Evolutionary conservation across 2,797 vertebrate genomes (phyloP), one percentile per base, ranked within the genome.

Genomic region (Esox masquinongy): DNA sequence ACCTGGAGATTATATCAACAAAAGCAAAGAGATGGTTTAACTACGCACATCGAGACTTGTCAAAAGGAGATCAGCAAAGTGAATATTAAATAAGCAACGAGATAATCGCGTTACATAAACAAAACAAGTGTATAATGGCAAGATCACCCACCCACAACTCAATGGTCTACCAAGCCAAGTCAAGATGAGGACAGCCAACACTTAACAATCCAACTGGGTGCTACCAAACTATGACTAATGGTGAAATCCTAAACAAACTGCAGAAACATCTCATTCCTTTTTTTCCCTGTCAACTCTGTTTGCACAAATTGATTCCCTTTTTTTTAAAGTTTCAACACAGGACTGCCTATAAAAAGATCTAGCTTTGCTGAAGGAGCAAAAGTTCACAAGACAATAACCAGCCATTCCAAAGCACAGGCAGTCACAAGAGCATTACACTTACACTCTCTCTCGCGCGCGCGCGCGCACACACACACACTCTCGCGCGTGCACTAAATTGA

Each of bases 1-100:
- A 95, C 95, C 97, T 98, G 86, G 70, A 59, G 87, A 79, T 31
- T 4, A 64, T n/a, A 56, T 16, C 12, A 26, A 64, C 5, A 64
- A 31, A 24, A 29, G n/a, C 29, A 4, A 59, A 16, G 7, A 59
- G 2, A 22, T 17, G 53, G 8, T 59, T 59, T 2, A 66, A 22
- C 61, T 11, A 26, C 11, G 26, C 16, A 64, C 26, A 31, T 5
- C 15, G 12, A 8, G 24, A 43, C 34, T 19, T 16, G 47, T 47
- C n/a, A 70, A 26, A 50, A 8, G 50, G 74, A 49, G 47, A 14
- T n/a, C 7, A 9, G 19, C 53, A 59, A 59, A 59, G 53, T 59
- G n/a, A 59, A 59, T 59, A 59, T 59, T n/a, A 59, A 59, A 24
- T 56, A 56, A 56, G n/a, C 53, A 22, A 16, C n/a, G n/a, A 56